Conservation (phyloP, 2,888 invertebrate genomes). For the Sesia bembeciformis region DNA sequence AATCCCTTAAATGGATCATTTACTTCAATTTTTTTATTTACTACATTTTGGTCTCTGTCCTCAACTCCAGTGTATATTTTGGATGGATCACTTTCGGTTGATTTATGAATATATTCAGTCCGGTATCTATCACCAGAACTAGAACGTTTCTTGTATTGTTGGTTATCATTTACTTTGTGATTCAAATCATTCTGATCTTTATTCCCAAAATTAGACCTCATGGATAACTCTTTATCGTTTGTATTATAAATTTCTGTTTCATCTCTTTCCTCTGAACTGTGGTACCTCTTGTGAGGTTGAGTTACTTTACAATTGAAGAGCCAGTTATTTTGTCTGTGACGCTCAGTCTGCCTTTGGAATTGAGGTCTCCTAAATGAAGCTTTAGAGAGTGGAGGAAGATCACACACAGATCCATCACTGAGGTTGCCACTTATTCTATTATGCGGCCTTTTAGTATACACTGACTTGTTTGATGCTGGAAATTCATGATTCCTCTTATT, state of each 20-base stretch:
- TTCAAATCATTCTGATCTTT: no score
- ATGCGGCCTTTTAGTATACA: constrained; percentile 27
- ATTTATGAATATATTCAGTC: no score
- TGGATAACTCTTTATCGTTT: not conserved
- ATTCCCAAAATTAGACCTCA: no score
- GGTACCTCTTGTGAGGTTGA: not conserved
- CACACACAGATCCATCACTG: constrained; percentile 58
- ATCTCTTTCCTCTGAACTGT: not conserved
- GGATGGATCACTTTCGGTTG: no score
- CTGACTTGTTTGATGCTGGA: constrained; percentile 32
- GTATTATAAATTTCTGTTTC: not conserved
- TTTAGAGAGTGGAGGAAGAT: constrained; percentile 37
- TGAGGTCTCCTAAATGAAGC: constrained; percentile 38
- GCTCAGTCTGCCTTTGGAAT: constrained; percentile 24
- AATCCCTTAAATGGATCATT: no score
- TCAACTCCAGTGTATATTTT: no score
- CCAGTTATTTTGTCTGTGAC: constrained; percentile 27
- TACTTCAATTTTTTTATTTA: no score
- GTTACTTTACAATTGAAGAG: constrained; percentile 20
- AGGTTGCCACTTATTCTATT: constrained; percentile 44
- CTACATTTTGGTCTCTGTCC: no score
- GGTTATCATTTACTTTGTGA: no score
- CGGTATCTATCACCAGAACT: no score
- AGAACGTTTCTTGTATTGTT: no score
- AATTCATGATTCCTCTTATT: constrained; percentile 40